Evolutionary conservation across 2,888 invertebrate genomes (phyloP).

Genomic region (Disparrhopalites patrizii): DNA sequence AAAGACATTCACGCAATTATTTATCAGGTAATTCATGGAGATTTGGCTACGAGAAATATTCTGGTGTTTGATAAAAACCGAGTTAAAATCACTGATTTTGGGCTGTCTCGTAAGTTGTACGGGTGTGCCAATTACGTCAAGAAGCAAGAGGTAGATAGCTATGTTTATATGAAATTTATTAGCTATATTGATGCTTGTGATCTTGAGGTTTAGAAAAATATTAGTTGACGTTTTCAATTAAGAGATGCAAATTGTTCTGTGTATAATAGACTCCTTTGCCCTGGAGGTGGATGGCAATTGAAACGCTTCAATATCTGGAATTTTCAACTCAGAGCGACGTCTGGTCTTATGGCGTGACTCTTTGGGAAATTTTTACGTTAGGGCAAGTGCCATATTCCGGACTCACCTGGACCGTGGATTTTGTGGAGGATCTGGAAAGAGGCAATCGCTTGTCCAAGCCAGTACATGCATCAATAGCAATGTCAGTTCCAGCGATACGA

Average conservation of each 20-base stretch:
- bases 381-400: background rate
- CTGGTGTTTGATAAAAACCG: background rate
- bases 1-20: too few species aligned
- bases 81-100: background rate
- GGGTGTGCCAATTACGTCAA: background rate
- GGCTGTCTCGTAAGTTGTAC: conserved; percentile 3
- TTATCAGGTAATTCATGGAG: background rate
- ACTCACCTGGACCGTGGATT: background rate
- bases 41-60: background rate
- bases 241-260: background rate
- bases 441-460: background rate
- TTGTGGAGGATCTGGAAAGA: background rate
- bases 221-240: background rate
- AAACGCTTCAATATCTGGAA: background rate
- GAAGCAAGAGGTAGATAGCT: background rate
- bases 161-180: background rate
- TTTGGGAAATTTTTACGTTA: background rate
- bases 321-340: background rate
- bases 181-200: background rate
- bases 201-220: too few species aligned
- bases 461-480: background rate
- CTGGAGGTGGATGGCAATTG: background rate
- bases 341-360: background rate
- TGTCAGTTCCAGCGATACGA: background rate
- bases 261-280: background rate